Conservation (phyloP, 2,888 invertebrate genomes). For the Nipponacmea schrenckii region DNA sequence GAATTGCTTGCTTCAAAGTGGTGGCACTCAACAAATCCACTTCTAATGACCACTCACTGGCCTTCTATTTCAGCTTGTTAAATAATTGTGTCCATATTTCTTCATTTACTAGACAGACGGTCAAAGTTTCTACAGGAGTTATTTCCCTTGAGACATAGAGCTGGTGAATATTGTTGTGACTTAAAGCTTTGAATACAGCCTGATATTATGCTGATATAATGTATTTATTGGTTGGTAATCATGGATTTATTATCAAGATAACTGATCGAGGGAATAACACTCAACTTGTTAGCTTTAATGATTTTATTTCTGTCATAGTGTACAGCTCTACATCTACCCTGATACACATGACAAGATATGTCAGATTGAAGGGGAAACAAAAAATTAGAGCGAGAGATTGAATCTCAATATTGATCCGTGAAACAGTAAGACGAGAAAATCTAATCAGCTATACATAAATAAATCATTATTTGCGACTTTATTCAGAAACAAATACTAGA, state of each 20-base stretch:
- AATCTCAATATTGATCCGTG: not conserved
- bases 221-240: slow-evolving; percentile 4
- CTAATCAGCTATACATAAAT: slow-evolving; percentile 5
- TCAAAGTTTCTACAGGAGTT: not conserved
- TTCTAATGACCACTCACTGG: slow-evolving; percentile 5
- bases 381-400: not conserved
- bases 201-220: not conserved
- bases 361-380: not conserved
- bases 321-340: too few relatives aligned
- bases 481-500: not conserved
- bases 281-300: slow-evolving; percentile 1
- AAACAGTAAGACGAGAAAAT: not conserved
- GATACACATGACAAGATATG: not conserved
- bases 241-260: slow-evolving; percentile 4
- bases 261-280: not conserved
- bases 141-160: slow-evolving; percentile 5
- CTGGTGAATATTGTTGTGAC: not conserved
- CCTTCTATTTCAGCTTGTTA: not conserved
- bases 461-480: not conserved
- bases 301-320: not conserved
- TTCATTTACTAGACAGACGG: not conserved
- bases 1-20: slow-evolving; percentile 4
- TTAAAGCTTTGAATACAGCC: not conserved
- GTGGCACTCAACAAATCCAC: not conserved
- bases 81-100: slow-evolving; percentile 8